Percentiles rank a stretch among this genome's conserved stretches.
These are phyloP conservation scores for Pimpla rufipes DNA, from an alignment of 2,888 invertebrate species.

Conservation along the genomic window DNA sequence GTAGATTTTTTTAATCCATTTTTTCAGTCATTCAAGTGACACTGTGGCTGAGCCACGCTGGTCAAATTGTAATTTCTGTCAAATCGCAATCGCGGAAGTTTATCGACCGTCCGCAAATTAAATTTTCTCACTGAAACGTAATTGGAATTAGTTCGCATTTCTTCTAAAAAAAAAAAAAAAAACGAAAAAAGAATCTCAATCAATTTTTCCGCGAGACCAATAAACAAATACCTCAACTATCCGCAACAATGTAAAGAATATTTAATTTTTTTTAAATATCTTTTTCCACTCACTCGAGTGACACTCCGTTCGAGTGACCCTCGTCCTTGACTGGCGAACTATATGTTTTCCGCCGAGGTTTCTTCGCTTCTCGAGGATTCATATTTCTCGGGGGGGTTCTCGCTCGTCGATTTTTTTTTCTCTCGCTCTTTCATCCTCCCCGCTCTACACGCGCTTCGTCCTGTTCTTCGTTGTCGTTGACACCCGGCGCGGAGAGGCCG, in stretches of 20 bases:
- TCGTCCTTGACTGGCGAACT: background rate
- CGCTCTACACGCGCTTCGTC: slow-evolving; percentile 17
- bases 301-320: background rate
- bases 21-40: background rate
- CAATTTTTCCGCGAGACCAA: no score
- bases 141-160: no score
- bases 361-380: background rate
- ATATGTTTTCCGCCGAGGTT: background rate
- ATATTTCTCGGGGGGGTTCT: slow-evolving; percentile 20
- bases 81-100: no score
- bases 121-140: no score
- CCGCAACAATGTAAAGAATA: no score
- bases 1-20: background rate
- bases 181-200: no score
- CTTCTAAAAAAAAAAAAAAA: no score
- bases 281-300: background rate
- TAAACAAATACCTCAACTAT: background rate
- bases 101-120: no score
- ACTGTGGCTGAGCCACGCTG: background rate
- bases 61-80: no score
- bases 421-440: background rate
- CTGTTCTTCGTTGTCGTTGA: slow-evolving; percentile 59
- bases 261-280: background rate
- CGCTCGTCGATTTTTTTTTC: slow-evolving; percentile 24
- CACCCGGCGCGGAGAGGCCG: slow-evolving; percentile 56